phyloP scores from a whole-genome alignment of 2,888 invertebrate species.

The Tenodera sinensis region DNA sequence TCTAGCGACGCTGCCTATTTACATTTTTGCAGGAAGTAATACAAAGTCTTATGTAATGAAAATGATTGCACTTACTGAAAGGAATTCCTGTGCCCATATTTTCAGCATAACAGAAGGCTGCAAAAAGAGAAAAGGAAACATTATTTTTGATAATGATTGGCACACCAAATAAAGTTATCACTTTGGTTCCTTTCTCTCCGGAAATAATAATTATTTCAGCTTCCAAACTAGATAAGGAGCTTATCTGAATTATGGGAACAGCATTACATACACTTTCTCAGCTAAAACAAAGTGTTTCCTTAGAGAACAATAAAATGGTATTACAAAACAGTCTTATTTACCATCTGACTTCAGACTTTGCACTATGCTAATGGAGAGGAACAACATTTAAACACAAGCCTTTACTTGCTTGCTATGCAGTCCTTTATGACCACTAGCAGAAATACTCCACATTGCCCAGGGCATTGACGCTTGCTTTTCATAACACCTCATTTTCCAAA shows the following conservation, averaged over 20 bases:
- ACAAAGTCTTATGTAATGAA: background rate
- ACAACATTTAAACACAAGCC: too few relatives aligned
- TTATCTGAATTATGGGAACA: background rate
- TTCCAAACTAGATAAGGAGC: background rate
- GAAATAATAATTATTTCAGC: background rate
- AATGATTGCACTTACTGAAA: conserved; percentile 51
- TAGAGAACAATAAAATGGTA: background rate
- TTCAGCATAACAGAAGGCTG: conserved; percentile 80
- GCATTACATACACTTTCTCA: background rate
- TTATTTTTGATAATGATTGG: background rate
- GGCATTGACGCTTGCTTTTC: too few relatives aligned
- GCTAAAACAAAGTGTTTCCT: background rate
- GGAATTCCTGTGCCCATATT: conserved; percentile 82
- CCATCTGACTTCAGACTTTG: too few relatives aligned
- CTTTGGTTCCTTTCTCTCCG: background rate
- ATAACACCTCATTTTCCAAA: too few relatives aligned
- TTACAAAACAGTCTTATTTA: too few relatives aligned
- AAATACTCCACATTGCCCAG: too few relatives aligned
- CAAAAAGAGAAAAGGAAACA: conserved; percentile 38
- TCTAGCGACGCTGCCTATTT: background rate
- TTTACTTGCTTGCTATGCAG: too few relatives aligned
- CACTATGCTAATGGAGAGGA: too few relatives aligned
- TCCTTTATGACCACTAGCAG: too few relatives aligned
- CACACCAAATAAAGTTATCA: background rate
- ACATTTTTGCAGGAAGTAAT: background rate